Evolutionary conservation across 1,140 invertebrate genomes (phyloP).

Genomic region (Lucilia sericata): DNA sequence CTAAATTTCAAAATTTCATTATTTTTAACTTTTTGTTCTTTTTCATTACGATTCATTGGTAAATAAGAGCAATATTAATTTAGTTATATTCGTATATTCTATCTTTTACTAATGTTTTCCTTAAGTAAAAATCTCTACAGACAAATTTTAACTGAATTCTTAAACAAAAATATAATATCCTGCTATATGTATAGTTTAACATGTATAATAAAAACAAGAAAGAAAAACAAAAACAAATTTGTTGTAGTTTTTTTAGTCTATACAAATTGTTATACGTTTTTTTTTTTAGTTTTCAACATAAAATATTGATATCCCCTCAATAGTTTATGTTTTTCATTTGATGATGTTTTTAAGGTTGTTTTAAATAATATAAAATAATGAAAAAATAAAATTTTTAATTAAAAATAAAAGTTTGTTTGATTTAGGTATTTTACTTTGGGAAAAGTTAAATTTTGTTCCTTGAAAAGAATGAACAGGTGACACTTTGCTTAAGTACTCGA

Average conservation of each 20-base stretch:
- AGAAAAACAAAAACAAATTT: neutral
- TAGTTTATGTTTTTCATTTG: too few species aligned
- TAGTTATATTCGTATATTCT: neutral
- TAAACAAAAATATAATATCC: neutral
- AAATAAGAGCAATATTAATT: constrained; percentile 3
- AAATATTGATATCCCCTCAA: too few species aligned
- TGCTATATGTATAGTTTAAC: neutral
- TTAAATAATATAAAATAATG: too few species aligned
- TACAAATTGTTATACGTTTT: neutral
- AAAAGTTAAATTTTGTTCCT: too few species aligned
- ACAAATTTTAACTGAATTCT: neutral
- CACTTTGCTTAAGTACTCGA: too few species aligned
- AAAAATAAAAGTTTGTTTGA: too few species aligned
- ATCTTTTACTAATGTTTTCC: neutral
- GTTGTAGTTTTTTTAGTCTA: neutral
- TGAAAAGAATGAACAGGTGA: too few species aligned
- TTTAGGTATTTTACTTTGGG: too few species aligned
- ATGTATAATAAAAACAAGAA: neutral
- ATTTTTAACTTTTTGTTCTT: too few species aligned
- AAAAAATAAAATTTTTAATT: too few species aligned
- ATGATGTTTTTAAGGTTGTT: too few species aligned
- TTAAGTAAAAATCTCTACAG: neutral
- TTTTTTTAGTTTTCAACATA: too few species aligned
- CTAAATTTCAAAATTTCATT: neutral
- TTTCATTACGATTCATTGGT: neutral